Percentiles rank a stretch among this genome's conserved stretches.
phyloP scores from a whole-genome alignment of 53 echinoderm and acorn worm species.

The Patiria pectinifera region DNA sequence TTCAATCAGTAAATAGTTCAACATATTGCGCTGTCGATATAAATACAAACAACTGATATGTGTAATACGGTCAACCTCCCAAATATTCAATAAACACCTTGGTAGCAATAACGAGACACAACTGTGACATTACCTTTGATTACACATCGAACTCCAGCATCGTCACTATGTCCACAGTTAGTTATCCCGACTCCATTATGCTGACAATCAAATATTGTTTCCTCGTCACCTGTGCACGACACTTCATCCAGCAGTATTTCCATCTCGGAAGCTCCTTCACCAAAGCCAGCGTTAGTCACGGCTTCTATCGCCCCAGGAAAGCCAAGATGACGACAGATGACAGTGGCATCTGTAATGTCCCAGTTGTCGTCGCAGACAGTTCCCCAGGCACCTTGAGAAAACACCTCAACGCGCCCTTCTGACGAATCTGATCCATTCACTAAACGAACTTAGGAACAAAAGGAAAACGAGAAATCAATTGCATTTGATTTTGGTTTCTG shows the following conservation, averaged over 20 bases:
- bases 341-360: background rate
- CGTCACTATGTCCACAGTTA: background rate
- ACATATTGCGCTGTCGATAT: too few relatives aligned
- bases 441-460: background rate
- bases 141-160: too few relatives aligned
- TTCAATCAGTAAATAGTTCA: too few relatives aligned
- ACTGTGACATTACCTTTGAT: too few relatives aligned
- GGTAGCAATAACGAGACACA: too few relatives aligned
- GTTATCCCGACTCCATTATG: background rate
- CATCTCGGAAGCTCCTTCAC: background rate
- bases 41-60: too few relatives aligned
- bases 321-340: background rate
- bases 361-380: background rate
- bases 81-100: too few relatives aligned
- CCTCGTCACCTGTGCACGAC: background rate
- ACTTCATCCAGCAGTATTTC: background rate
- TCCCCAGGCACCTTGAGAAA: background rate
- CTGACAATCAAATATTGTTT: background rate
- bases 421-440: background rate
- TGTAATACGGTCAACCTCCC: too few relatives aligned
- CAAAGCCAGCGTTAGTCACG: background rate
- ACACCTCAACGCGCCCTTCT: background rate
- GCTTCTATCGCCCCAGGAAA: background rate
- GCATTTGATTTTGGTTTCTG: too few relatives aligned
- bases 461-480: background rate